phyloP scores from a whole-genome alignment of 1,140 invertebrate genomes.

The Penaeus vannamei region DNA sequence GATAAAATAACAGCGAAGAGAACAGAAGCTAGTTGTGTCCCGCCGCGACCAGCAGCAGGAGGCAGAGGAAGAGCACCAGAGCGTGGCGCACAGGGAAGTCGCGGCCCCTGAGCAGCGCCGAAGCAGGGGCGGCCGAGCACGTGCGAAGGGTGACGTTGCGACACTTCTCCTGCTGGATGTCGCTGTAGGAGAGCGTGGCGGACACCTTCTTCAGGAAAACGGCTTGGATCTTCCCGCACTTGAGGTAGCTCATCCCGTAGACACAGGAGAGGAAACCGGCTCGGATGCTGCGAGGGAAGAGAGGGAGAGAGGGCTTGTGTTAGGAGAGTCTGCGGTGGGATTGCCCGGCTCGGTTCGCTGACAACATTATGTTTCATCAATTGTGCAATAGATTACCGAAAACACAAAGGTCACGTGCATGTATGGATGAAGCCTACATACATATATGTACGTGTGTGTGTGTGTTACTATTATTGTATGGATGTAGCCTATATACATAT shows the following conservation, averaged over 20 bases:
- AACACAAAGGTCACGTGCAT: too few species aligned
- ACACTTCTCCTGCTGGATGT: conserved; percentile 52
- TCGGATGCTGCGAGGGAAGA: conserved; percentile 31
- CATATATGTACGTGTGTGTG: too few species aligned
- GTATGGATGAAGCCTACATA: too few species aligned
- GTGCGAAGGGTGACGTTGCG: conserved; percentile 16
- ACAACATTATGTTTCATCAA: too few species aligned
- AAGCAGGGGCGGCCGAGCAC: conserved; percentile 4
- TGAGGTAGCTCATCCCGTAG: conserved; percentile 44
- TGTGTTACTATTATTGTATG: too few species aligned
- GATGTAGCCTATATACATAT: too few species aligned
- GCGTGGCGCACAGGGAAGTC: not conserved
- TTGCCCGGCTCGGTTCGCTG: too few species aligned
- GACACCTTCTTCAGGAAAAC: conserved; percentile 57
- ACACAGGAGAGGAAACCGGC: conserved; percentile 40
- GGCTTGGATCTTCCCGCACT: conserved; percentile 37
- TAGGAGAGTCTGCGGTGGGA: too few species aligned
- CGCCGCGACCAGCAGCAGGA: not conserved
- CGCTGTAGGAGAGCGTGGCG: conserved; percentile 55
- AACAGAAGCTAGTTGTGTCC: too few species aligned
- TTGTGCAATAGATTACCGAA: too few species aligned
- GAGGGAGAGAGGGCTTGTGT: too few species aligned
- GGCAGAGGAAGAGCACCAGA: not conserved
- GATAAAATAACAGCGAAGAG: too few species aligned
- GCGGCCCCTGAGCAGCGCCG: not conserved